Percentiles rank a stretch among this genome's conserved stretches.
Evolutionary conservation across 2,113 vertebrate genomes (phyloP).

Genomic region (Tor tambroides): DNA sequence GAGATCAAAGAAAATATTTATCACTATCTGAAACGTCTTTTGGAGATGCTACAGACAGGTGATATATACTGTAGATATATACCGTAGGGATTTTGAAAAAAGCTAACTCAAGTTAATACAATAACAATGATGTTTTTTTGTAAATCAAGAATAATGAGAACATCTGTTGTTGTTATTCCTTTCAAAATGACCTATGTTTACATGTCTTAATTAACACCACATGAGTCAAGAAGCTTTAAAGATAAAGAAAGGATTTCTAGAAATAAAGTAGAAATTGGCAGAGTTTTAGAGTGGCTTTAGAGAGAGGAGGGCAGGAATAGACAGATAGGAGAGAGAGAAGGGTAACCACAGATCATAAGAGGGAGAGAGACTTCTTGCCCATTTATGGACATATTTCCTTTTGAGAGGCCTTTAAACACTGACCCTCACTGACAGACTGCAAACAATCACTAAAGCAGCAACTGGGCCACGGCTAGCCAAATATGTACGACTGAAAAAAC

Average conservation of each 20-base stretch:
- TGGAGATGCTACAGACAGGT: constrained; percentile 50
- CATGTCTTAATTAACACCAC: not conserved
- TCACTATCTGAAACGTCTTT: not conserved
- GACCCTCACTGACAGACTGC: constrained; percentile 70
- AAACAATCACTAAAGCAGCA: constrained; percentile 63
- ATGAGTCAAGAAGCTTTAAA: constrained; percentile 24
- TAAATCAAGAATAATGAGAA: not conserved
- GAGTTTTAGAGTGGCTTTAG: constrained; percentile 23
- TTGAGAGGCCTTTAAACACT: constrained; percentile 71
- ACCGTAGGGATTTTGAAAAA: not conserved
- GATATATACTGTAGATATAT: too few species aligned
- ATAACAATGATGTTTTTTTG: not conserved
- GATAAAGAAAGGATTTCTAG: constrained; percentile 20
- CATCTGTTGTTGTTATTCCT: not conserved
- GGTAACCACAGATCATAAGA: constrained; percentile 36
- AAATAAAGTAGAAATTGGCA: not conserved
- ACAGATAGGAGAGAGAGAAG: constrained; percentile 25
- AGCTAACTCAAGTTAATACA: not conserved
- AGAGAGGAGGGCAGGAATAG: constrained; percentile 5
- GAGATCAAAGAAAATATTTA: constrained; percentile 9
- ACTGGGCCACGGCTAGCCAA: constrained; percentile 67
- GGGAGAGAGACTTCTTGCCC: constrained; percentile 70
- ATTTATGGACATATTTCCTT: constrained; percentile 85
- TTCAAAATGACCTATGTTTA: not conserved
- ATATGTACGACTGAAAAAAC: constrained; percentile 69